phyloP scores from a whole-genome alignment of 1,140 invertebrate genomes.

The Procambarus virginalis region DNA sequence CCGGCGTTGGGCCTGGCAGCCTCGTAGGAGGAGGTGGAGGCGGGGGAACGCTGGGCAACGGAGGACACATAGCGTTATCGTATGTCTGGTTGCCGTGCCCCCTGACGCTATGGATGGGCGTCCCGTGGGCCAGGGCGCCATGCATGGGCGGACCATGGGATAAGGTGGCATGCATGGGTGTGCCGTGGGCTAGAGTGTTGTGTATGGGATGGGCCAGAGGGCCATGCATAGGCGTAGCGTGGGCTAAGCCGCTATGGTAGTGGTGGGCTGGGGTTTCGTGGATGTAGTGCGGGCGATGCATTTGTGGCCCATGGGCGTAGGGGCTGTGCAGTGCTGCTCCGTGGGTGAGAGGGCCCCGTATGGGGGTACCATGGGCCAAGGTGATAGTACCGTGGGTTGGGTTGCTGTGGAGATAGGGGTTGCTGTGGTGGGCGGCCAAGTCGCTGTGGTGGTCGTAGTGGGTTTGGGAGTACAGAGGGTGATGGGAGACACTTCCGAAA shows the following conservation, averaged over 20 bases:
- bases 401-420: background rate
- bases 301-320: background rate
- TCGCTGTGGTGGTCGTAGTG: background rate
- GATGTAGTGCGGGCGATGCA: conserved; percentile 10
- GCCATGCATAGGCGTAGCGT: background rate
- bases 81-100: background rate
- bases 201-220: background rate
- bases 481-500: background rate
- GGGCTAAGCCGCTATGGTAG: background rate
- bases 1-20: conserved; percentile 41
- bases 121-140: conserved; percentile 5
- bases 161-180: background rate
- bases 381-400: background rate
- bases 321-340: background rate
- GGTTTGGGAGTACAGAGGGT: background rate
- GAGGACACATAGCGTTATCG: conserved; percentile 16
- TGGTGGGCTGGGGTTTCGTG: background rate
- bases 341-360: background rate
- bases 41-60: conserved; percentile 45
- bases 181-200: background rate
- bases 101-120: background rate
- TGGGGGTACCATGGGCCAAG: background rate
- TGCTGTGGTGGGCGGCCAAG: background rate
- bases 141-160: background rate
- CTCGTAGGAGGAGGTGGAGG: conserved; percentile 43